Evolutionary conservation across 1,140 invertebrate genomes (phyloP).

Genomic region (Aphidius gifuensis): DNA sequence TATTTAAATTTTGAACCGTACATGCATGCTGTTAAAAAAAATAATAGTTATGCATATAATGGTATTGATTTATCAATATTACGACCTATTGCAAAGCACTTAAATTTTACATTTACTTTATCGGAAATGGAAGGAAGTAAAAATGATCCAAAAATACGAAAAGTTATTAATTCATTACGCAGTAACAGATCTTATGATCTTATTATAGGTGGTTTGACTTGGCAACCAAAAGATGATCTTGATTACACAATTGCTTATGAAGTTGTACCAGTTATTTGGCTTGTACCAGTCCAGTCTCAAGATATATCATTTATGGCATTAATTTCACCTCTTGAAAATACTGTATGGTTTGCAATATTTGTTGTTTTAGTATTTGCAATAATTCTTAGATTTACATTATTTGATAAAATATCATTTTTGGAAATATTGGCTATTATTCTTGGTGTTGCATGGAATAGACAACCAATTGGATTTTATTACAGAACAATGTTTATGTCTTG

Average conservation of each 20-base stretch:
- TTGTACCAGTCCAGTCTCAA: slow-evolving; percentile 34
- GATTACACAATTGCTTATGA: slow-evolving; percentile 40
- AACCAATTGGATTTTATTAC: no score
- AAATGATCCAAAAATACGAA: no score
- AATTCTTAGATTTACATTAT: slow-evolving; percentile 31
- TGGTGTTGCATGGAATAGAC: slow-evolving; percentile 28
- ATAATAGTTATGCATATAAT: not conserved
- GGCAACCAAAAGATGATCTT: slow-evolving; percentile 24
- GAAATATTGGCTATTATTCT: slow-evolving; percentile 41
- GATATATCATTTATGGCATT: slow-evolving; percentile 41
- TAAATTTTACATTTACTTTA: slow-evolving; percentile 7
- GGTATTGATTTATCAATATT: slow-evolving; percentile 31
- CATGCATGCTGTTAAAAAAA: slow-evolving; percentile 15
- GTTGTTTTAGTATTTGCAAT: slow-evolving; percentile 31
- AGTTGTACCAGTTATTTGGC: slow-evolving; percentile 39
- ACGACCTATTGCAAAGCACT: slow-evolving; percentile 3
- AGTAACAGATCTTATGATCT: no score
- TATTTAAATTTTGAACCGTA: slow-evolving; percentile 37
- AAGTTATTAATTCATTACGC: no score
- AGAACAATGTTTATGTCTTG: slow-evolving; percentile 42
- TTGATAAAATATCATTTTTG: slow-evolving; percentile 36
- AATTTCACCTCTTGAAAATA: slow-evolving; percentile 33
- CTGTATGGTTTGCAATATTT: slow-evolving; percentile 39
- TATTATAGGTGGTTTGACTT: slow-evolving; percentile 37
- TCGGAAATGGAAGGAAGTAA: slow-evolving; percentile 2